Evolutionary conservation across 2,797 vertebrate genomes (phyloP).

Genomic region (Aythya fuligula): DNA sequence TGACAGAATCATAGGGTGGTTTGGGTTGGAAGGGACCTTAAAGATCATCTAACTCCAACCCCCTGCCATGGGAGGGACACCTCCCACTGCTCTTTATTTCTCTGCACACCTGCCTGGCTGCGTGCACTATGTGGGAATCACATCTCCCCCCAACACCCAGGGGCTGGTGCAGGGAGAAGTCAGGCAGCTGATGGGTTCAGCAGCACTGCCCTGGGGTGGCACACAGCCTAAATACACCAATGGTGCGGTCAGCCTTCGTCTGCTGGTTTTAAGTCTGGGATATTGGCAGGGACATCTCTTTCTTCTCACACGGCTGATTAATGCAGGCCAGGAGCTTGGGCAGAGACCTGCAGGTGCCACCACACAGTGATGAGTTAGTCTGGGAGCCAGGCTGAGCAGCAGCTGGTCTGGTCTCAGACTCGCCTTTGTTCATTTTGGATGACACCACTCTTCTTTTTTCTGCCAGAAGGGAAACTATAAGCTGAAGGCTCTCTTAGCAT

Average conservation of each 20-base stretch:
- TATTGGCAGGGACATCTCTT: neutral
- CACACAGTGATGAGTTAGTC: neutral
- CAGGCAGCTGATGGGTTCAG: rapidly evolving
- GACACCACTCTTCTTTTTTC: neutral
- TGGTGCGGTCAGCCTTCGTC: rapidly evolving
- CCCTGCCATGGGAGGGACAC: too few species aligned
- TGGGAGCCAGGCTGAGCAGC: neutral
- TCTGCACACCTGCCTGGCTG: rapidly evolving
- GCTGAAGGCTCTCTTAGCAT: neutral
- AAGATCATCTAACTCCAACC: too few species aligned
- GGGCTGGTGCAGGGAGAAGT: rapidly evolving
- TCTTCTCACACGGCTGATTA: neutral
- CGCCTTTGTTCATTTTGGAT: neutral
- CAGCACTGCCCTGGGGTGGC: too few species aligned
- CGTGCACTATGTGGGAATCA: rapidly evolving
- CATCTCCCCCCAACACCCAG: neutral
- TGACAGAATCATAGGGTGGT: too few species aligned
- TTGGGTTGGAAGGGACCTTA: too few species aligned
- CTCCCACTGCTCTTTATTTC: neutral
- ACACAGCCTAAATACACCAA: rapidly evolving
- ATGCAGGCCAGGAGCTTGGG: neutral
- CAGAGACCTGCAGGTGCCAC: neutral
- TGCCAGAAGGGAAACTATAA: neutral
- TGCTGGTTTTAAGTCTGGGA: neutral
- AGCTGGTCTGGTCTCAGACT: neutral